Evolutionary conservation across 2,113 vertebrate species (phyloP).

Genomic region (Pachycephala philippinensis): DNA sequence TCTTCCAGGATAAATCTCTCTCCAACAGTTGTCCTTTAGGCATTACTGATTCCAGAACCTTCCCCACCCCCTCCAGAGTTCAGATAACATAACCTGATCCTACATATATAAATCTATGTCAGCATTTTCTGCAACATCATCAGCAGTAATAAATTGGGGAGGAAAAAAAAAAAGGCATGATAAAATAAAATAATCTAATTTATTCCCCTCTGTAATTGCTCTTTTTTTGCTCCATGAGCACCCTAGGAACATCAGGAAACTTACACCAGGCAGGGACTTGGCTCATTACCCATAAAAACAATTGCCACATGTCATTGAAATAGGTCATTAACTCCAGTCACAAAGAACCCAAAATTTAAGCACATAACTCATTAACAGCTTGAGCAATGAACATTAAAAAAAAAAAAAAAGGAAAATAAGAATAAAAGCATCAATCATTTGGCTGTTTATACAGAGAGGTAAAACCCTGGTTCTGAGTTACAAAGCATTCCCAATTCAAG

Average conservation of each 20-base stretch:
- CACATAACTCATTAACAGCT: not conserved
- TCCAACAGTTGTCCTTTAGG: not conserved
- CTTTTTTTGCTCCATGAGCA: not conserved
- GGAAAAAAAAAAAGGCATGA: not conserved
- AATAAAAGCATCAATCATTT: not conserved
- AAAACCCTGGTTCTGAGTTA: not conserved
- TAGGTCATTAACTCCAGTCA: not conserved
- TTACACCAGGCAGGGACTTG: not conserved
- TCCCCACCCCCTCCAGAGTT: not conserved
- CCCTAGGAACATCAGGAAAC: not conserved
- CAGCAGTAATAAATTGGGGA: not conserved
- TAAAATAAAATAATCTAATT: not conserved
- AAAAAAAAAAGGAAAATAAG: not conserved
- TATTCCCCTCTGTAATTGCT: not conserved
- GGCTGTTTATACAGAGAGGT: not conserved
- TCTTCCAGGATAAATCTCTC: not conserved
- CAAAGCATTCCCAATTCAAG: not conserved
- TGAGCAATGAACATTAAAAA: not conserved
- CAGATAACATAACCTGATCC: not conserved
- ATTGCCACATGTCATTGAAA: not conserved
- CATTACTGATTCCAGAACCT: not conserved
- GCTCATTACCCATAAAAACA: constrained; percentile 26
- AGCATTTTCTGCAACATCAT: not conserved
- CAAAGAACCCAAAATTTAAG: not conserved
- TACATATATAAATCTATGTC: not conserved